Conservation (phyloP, 1,140 invertebrate species). For the Sitophilus oryzae region DNA sequence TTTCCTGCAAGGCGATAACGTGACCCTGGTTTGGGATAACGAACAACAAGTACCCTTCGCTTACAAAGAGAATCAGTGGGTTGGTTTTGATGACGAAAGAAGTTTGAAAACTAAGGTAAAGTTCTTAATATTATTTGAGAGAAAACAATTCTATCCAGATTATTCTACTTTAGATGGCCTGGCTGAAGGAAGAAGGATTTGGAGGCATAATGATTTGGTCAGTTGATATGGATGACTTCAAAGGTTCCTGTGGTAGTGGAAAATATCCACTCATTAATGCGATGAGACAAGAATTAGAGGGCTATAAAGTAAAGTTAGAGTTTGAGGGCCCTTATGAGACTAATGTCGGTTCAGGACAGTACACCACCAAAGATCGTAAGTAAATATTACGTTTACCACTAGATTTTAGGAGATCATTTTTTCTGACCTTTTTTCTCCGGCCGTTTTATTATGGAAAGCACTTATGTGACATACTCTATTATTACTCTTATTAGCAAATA, state of each 20-base stretch:
- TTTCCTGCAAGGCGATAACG: slow-evolving; percentile 84
- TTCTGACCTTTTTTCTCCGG: slow-evolving; percentile 2
- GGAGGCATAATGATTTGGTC: slow-evolving; percentile 98
- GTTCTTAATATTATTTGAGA: background rate
- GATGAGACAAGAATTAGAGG: slow-evolving; percentile 77
- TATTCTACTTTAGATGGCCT: slow-evolving; percentile 66
- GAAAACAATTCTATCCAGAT: background rate
- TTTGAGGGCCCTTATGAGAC: slow-evolving; percentile 83
- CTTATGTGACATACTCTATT: background rate
- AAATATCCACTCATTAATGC: slow-evolving; percentile 86
- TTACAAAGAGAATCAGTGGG: slow-evolving; percentile 87
- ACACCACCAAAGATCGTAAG: slow-evolving; percentile 84
- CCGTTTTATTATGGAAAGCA: background rate
- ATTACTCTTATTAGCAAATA: background rate
- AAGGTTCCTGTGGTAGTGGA: slow-evolving; percentile 80
- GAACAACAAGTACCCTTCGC: slow-evolving; percentile 94
- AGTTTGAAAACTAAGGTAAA: slow-evolving; percentile 85
- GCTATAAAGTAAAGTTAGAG: slow-evolving; percentile 77
- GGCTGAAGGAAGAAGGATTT: slow-evolving; percentile 89
- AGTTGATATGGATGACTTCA: slow-evolving; percentile 93
- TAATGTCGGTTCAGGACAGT: slow-evolving; percentile 61
- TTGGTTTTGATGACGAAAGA: slow-evolving; percentile 92
- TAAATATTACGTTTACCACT: too few relatives aligned
- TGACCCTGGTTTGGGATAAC: slow-evolving; percentile 92
- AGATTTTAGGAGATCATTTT: too few relatives aligned